These are phyloP conservation scores for Sylvilagus bachmani DNA, from an alignment of 2,113 vertebrate species.

Conservation along the genomic window DNA sequence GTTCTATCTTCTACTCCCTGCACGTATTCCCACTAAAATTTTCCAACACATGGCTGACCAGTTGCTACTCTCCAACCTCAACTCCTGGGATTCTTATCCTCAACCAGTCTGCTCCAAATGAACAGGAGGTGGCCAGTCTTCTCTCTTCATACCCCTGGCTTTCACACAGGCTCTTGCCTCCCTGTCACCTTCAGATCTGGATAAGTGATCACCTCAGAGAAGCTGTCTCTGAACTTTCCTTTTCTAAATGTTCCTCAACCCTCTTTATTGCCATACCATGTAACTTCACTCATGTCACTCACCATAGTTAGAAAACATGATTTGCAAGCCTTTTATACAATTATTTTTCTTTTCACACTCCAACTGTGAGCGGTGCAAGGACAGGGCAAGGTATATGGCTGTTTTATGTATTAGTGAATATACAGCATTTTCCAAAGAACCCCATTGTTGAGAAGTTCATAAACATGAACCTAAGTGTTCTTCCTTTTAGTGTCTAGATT, in stretches of 20 bases:
- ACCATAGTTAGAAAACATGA: background rate
- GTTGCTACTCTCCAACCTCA: background rate
- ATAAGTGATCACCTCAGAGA: background rate
- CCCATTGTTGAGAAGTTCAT: constrained; percentile 8
- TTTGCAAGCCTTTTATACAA: background rate
- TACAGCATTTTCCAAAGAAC: background rate
- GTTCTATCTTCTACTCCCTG: background rate
- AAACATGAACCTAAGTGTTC: background rate
- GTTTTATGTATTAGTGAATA: background rate
- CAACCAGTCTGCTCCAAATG: background rate
- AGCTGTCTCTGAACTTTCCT: background rate
- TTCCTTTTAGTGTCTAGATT: background rate
- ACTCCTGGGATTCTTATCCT: background rate
- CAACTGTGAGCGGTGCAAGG: background rate
- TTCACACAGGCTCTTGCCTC: background rate
- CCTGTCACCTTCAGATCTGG: background rate
- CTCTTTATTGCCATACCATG: background rate
- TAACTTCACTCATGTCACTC: background rate
- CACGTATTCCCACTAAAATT: background rate
- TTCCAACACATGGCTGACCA: background rate
- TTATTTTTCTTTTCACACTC: background rate
- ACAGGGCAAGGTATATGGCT: background rate
- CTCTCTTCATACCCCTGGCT: background rate
- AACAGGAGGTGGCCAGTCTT: background rate
- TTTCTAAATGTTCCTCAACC: background rate